phyloP scores from a whole-genome alignment of 2,113 vertebrate genomes.

The Gopherus evgoodei region DNA sequence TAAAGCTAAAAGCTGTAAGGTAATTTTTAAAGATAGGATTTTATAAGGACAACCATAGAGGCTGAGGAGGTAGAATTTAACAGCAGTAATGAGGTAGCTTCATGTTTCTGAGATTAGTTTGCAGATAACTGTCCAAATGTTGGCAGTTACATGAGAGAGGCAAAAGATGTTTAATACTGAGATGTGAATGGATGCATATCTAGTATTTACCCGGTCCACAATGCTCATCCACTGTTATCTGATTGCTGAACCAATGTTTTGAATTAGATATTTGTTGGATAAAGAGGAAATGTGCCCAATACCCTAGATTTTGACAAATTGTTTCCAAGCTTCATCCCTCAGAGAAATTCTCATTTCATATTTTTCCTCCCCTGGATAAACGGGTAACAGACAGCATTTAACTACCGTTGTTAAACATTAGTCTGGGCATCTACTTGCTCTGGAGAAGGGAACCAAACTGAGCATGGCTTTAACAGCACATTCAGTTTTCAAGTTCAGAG shows the following conservation, averaged over 20 bases:
- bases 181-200: background rate
- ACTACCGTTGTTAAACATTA: background rate
- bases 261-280: background rate
- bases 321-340: background rate
- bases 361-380: background rate
- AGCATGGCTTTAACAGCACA: background rate
- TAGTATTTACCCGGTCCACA: background rate
- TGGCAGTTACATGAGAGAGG: background rate
- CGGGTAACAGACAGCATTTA: background rate
- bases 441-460: background rate
- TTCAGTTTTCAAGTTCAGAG: background rate
- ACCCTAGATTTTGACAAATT: background rate
- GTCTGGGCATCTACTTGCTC: background rate
- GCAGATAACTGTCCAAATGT: background rate
- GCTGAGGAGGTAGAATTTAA: no score
- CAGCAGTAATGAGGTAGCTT: background rate
- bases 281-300: background rate
- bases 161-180: background rate
- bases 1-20: no score
- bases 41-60: no score
- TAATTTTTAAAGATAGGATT: no score
- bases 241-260: background rate
- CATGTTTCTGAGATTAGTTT: background rate
- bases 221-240: background rate
- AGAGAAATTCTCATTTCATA: background rate